Conservation (phyloP, 2,113 vertebrate species). For the Anguilla japonica region DNA sequence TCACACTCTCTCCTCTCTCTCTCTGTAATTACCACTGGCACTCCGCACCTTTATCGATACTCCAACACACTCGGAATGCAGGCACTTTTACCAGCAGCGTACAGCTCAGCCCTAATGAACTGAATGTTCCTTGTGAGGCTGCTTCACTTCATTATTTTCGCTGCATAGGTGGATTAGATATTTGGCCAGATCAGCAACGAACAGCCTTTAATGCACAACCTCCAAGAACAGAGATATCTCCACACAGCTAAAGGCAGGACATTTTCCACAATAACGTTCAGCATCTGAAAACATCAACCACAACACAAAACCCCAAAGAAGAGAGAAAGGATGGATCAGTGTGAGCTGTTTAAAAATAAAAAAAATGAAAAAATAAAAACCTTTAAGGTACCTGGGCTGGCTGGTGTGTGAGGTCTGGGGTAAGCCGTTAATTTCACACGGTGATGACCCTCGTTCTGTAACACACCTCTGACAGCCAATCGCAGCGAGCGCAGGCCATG, state of each 20-base stretch:
- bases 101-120: not conserved
- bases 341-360: not conserved
- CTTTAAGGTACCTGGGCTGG: not conserved
- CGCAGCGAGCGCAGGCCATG: not conserved
- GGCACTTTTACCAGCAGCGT: not conserved
- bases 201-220: constrained; percentile 12
- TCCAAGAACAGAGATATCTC: constrained; percentile 1
- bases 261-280: not conserved
- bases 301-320: not conserved
- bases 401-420: not conserved
- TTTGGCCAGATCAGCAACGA: not conserved
- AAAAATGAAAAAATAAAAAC: not conserved
- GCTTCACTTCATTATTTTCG: not conserved
- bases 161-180: constrained; percentile 8
- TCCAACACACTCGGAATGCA: not conserved
- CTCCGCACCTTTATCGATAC: not conserved
- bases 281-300: not conserved
- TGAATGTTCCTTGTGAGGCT: not conserved
- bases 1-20: not conserved
- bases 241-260: not conserved
- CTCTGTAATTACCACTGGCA: not conserved
- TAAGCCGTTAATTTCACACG: constrained; percentile 7
- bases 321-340: not conserved
- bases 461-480: constrained; percentile 25
- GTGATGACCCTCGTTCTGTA: not conserved